Evolutionary conservation across 1,140 invertebrate genomes (phyloP), one percentile per base, ranked within the genome.

Genomic region (Magallana ariakensis): DNA sequence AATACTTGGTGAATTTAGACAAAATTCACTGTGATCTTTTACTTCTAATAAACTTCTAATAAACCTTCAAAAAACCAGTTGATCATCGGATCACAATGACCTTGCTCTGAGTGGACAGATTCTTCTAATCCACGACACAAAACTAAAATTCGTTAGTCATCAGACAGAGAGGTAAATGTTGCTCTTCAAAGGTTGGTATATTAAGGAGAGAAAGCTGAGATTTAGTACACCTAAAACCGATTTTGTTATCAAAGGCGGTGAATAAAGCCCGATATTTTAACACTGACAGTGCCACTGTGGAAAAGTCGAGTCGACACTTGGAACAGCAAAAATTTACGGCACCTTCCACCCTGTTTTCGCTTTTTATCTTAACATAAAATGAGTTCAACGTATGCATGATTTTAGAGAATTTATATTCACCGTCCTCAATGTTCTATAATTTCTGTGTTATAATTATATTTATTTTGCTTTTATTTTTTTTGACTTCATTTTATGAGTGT

Each of bases 311-410:
- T 70, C 62, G 19, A 70, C 19, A 19, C 11, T 26, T 75, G 66
- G 66, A 26, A 75, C 6, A 75, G 11, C 22, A 26, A 75, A 75
- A 75, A 75, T 75, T 75, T 75, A 75, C 66, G 66, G 66, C 66
- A 13, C 66, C 66, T 11, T 75, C 10, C 33, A 75, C 66, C 66
- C 66, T 7, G 15, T 75, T 16, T 9, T 75, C 66, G 26, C 15
- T 7, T 75, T 75, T 75, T 26, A 11, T 75, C 22, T 33, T 19
- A 26, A 11, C 19, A 75, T 13, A 33, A 75, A 26, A 22, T 46
- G 33, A 46, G 33, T 46, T 46, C 33, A 46, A 46, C 33, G n/a
- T n/a, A n/a, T n/a, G n/a, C n/a, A n/a, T n/a, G 33, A 46, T 46
- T 46, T 46, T 46, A 46, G 33, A 46, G 33, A 46, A 46, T 46